A percentile compares a stretch with the other conserved stretches of the same genome.
Evolutionary conservation across 2,113 vertebrate genomes (phyloP).

Genomic region (Geococcyx californianus): DNA sequence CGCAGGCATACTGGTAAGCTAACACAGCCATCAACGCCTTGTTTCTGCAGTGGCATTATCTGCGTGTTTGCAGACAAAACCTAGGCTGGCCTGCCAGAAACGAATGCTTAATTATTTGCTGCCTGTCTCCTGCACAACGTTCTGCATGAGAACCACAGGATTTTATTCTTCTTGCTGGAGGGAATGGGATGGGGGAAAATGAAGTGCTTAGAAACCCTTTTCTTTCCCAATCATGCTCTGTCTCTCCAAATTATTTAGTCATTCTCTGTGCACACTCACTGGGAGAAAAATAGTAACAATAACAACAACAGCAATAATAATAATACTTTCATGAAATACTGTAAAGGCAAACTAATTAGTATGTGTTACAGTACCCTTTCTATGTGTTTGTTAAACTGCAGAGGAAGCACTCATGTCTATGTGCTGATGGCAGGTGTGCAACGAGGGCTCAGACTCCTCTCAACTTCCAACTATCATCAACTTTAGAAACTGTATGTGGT

Average conservation of each 20-base stretch:
- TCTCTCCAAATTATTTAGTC: not conserved
- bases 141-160: not conserved
- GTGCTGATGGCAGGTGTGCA: not conserved
- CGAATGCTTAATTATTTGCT: not conserved
- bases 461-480: not conserved
- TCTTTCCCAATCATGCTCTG: not conserved
- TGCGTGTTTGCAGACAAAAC: not conserved
- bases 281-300: constrained; percentile 16
- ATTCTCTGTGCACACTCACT: constrained; percentile 1
- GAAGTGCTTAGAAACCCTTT: not conserved
- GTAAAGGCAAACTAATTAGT: constrained; percentile 37
- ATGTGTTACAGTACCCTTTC: not conserved
- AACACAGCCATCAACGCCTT: not conserved
- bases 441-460: not conserved
- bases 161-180: constrained; percentile 18
- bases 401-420: not conserved
- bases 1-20: not conserved
- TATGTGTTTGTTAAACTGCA: not conserved
- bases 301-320: not conserved
- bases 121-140: not conserved
- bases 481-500: not conserved
- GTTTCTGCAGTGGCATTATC: not conserved
- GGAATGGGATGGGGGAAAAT: not conserved
- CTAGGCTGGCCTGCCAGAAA: not conserved
- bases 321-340: not conserved